Conservation (phyloP, 2,888 invertebrate genomes). For the Steinernema carpocapsae region DNA sequence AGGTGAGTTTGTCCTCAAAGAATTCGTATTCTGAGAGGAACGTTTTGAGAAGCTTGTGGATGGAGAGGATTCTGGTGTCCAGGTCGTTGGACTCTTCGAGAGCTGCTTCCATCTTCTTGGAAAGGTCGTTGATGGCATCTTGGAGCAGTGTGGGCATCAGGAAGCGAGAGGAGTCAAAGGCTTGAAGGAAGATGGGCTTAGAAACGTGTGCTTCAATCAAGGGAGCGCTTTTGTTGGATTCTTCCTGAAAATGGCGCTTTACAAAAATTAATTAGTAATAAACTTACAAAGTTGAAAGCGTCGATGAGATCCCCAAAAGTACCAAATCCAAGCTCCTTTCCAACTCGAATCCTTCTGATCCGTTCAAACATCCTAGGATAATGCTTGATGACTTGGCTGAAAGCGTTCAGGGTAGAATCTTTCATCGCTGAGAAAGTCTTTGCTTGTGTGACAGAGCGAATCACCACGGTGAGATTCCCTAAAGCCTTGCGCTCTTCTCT, state of each 20-base stretch:
- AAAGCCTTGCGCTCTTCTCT: constrained; percentile 1
- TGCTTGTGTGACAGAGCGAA: background rate
- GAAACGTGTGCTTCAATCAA: background rate
- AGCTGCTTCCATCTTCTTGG: background rate
- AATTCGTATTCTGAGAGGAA: constrained; percentile 6
- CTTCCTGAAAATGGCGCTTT: background rate
- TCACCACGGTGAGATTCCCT: constrained; percentile 8
- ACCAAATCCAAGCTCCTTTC: background rate
- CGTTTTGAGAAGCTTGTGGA: background rate
- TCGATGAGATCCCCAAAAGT: constrained; percentile 7
- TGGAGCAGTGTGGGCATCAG: constrained; percentile 21
- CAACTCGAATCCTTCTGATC: background rate
- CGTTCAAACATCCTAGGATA: constrained; percentile 11
- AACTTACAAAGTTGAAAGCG: constrained; percentile 3
- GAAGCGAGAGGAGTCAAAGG: constrained; percentile 4
- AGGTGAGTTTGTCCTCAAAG: background rate
- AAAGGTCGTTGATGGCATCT: constrained; percentile 15
- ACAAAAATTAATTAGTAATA: background rate
- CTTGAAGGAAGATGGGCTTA: constrained; percentile 16
- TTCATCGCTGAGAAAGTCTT: background rate
- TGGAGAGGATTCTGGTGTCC: background rate
- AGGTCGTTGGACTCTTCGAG: background rate
- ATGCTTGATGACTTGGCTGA: constrained; percentile 7
- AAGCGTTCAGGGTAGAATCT: background rate
- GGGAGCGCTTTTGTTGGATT: background rate